These are phyloP conservation scores for Manduca sexta DNA, from an alignment of 1,140 invertebrate genomes.

Conservation along the genomic window DNA sequence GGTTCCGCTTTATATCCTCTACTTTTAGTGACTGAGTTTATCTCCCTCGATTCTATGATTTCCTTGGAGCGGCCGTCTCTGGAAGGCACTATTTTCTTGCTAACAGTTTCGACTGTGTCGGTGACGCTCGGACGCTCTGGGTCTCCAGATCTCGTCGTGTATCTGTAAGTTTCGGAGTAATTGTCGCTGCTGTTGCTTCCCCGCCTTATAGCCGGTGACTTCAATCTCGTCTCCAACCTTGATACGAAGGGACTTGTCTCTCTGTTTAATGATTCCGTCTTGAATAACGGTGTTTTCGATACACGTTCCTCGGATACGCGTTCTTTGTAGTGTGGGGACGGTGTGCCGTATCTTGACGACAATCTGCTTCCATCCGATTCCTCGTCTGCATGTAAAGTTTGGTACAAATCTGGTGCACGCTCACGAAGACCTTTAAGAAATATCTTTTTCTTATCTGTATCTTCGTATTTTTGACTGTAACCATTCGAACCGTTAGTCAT, in stretches of 20 bases:
- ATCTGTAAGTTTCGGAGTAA: constrained; percentile 80
- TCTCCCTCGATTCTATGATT: constrained; percentile 80
- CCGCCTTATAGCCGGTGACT: constrained; percentile 64
- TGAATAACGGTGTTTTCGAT: constrained; percentile 56
- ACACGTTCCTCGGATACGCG: constrained; percentile 51
- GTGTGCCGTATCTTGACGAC: constrained; percentile 61
- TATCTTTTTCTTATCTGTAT: constrained; percentile 78
- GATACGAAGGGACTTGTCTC: constrained; percentile 67
- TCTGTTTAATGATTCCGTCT: constrained; percentile 66
- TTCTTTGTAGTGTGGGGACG: constrained; percentile 62
- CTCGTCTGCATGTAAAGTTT: constrained; percentile 79
- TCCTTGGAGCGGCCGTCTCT: constrained; percentile 76
- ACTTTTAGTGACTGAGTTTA: constrained; percentile 79
- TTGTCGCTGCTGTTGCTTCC: constrained; percentile 79
- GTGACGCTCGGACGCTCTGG: constrained; percentile 77
- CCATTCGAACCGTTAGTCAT: constrained; percentile 64
- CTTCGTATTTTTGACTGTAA: constrained; percentile 60
- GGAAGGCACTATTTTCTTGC: constrained; percentile 78
- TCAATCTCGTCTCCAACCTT: constrained; percentile 57
- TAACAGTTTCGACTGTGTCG: constrained; percentile 79
- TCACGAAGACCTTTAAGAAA: constrained; percentile 82
- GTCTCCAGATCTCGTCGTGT: constrained; percentile 78
- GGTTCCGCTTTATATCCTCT: constrained; percentile 71
- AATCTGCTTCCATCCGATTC: constrained; percentile 64
- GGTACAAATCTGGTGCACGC: constrained; percentile 83